These are phyloP conservation scores for Opisthograptis luteolata DNA, from an alignment of 2,888 invertebrate genomes.

Conservation along the genomic window DNA sequence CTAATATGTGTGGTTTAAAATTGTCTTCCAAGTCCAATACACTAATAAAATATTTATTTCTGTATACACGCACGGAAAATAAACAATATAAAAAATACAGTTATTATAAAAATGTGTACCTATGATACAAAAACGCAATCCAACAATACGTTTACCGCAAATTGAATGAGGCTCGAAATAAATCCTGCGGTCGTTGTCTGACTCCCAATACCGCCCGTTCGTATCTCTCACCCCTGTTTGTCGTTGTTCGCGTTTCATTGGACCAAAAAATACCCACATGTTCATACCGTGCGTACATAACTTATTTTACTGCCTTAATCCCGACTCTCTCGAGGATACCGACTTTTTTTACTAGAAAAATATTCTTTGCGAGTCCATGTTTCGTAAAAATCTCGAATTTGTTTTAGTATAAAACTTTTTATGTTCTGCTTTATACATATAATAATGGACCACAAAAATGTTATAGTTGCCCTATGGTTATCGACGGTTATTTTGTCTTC, in stretches of 20 bases:
- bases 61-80: conserved; percentile 14
- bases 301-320: conserved; percentile 38
- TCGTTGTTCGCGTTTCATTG: conserved; percentile 54
- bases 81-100: conserved; percentile 47
- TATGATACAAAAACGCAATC: conserved; percentile 72
- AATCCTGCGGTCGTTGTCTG: conserved; percentile 78
- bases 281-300: conserved; percentile 43
- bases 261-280: conserved; percentile 58
- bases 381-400: conserved; percentile 11
- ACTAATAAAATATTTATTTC: conserved; percentile 13
- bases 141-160: conserved; percentile 79
- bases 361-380: conserved; percentile 16
- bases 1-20: conserved; percentile 20
- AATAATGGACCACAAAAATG: conserved; percentile 47
- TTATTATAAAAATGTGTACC: conserved; percentile 56
- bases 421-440: conserved; percentile 29
- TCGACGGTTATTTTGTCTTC: conserved; percentile 58
- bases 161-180: conserved; percentile 81
- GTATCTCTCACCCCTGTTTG: conserved; percentile 73
- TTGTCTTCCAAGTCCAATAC: conserved; percentile 18
- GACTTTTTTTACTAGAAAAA: conserved; percentile 25
- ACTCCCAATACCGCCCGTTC: conserved; percentile 71
- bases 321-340: conserved; percentile 22
- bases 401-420: conserved; percentile 8
- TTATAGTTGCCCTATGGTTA: conserved; percentile 60